Base-by-base conservation (phyloP, 2,113 vertebrate genomes). In the Montifringilla adamsi region DNA sequence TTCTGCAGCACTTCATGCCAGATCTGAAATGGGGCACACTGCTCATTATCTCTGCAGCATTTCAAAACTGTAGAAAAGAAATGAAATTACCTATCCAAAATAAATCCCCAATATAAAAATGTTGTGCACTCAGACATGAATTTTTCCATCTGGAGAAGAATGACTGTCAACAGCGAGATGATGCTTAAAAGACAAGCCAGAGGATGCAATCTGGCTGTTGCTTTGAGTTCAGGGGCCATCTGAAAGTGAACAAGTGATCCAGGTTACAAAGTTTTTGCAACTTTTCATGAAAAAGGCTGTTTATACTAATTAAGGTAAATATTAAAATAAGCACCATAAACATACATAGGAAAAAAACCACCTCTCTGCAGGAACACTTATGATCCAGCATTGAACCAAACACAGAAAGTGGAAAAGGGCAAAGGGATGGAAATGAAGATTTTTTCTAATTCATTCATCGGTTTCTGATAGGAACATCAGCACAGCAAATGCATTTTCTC, bases 81-180 rank as follows among this genome's bases (percentile, higher is more conserved):
- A 68, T 44, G 4, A 81, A 72, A 62, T 63, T 50, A 56, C n/a
- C 52, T 49, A 52, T 53, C 39, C 37, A 87, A 89, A 93, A 63
- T 66, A 96, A 95, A 84, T 83, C 23, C 4, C 33, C 47, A 52
- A 2, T 73, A 72, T 75, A 55, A 79, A 89, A 90, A 66, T 62
- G 13, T 46, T 69, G 30, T 82, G 39, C 72, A 64, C 7, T 81
- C 28, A 2, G 26, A 77, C 52, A 13, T 92, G 41, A 91, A 87
- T 86, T 95, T 93, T 90, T 30, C 73, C 66, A 53, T 91, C 80
- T 95, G 95, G 66, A 93, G 31, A 74, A 85, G 52, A 73, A 72
- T 1, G 7, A 26, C 37, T 59, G 44, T 89, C 44, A 78, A 10
- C 44, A 66, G 18, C 1, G 5, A 82, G 37, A 78, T 2, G 4